Evolutionary conservation across 37 sponge, comb jelly and placozoan genomes (phyloP), one percentile per base, ranked within the genome.

Genomic region (Eunapius fragilis): DNA sequence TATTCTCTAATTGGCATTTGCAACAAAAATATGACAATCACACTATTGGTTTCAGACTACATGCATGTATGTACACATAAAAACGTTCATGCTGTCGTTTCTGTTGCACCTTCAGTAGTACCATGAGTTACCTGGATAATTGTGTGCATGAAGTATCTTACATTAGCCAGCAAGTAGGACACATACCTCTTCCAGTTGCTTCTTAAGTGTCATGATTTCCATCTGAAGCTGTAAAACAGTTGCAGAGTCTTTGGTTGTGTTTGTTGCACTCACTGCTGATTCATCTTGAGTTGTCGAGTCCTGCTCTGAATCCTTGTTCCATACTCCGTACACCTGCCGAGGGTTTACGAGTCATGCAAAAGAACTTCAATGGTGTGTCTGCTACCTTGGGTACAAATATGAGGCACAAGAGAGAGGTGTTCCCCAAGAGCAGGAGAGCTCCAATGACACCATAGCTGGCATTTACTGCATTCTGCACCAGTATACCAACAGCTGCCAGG

Each of bases 381-480:
- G n/a, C 41, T 41, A 9, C 3, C 3, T 91, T 87, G 38, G 88
- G 88, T 36, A 80, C 67, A 35, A 91, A 91, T 19, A 91, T 50
- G 28, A 87, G 74, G 25, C 80, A 83, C n/a, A 91, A 81, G 10
- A 87, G 77, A 3, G 24, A 49, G 30, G 87, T 91, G 49, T 37
- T 87, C n/a, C 92, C 84, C 22, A 91, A 35, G 71, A 86, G 68
- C 23, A 83, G 69, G 69, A 92, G 45, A 28, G 77, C 48, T 26
- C 93, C 93, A 23, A 82, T 58, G n/a, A 92, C 71, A 17, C 25
- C 86, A 49, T 92, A 92, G 24, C 69, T 67, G 11, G 77, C 35
- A 25, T 80, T 75, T 28, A 82, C 79, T 14, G 23, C 7, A 73
- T 26, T 75, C 22, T 78, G 69, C 73, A 92, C 69, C 10, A 92